phyloP scores from a whole-genome alignment of 2,113 vertebrate species.

The Sinocyclocheilus rhinocerous region DNA sequence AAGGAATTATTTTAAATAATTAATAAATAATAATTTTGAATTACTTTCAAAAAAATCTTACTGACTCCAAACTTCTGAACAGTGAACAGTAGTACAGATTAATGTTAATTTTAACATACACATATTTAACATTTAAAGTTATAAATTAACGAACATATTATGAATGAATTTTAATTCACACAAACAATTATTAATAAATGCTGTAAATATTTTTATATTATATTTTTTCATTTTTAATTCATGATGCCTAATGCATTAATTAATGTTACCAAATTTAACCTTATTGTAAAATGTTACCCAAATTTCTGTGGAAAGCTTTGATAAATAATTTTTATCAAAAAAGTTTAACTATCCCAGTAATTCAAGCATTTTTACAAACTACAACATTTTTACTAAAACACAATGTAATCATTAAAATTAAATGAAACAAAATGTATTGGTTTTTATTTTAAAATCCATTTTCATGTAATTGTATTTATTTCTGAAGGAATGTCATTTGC shows the following conservation, averaged over 20 bases:
- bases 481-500: not conserved
- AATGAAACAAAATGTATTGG: too few species aligned
- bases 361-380: not conserved
- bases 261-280: not conserved
- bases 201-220: not conserved
- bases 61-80: too few species aligned
- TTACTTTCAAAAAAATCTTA: too few species aligned
- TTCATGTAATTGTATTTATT: not conserved
- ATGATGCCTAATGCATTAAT: not conserved
- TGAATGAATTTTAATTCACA: too few species aligned
- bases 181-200: not conserved
- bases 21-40: too few species aligned
- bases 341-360: not conserved
- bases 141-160: not conserved
- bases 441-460: not conserved
- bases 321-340: not conserved
- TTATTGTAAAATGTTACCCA: not conserved
- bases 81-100: too few species aligned
- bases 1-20: not conserved
- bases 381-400: not conserved
- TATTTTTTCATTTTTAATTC: not conserved
- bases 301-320: not conserved
- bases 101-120: too few species aligned
- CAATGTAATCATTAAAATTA: not conserved
- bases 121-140: not conserved